Base-by-base conservation (phyloP, 2,113 vertebrate species). In the Oncorhynchus gorbuscha region DNA sequence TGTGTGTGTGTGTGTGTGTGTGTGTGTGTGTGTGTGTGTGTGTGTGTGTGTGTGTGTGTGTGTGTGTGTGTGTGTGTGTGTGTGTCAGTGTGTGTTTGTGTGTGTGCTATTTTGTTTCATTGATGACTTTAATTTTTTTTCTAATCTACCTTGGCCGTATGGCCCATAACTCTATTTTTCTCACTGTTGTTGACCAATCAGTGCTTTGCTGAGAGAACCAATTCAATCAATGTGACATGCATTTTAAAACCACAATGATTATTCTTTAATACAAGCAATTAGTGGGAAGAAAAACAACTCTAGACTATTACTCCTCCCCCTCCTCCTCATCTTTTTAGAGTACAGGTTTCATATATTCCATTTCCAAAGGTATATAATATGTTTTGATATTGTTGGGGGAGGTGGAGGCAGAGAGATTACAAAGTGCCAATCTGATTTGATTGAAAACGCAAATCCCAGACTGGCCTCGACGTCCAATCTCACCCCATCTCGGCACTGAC, bases 361-460 rank as follows among this genome's bases (percentile, higher is more conserved):
- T 39, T 69, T 28, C 18, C 9, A 39, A 7, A 67, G 67, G n/a
- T n/a, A 7, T n/a, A 69, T 12, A 69, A 1, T 8, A 39, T 69
- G 39, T 70, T 48, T 11, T 70, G 16, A 9, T 20, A 48, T 70
- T 48, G 24, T n/a, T 62, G n/a, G 59, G 59, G 59, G 59, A 62
- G 16, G 55, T 58, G 55, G 55, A 18, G 55, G 55, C 55, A 58
- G 65, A n/a, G 45, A 70, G 39, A 35, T 49, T 70, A 70, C 22
- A 48, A 24, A 70, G 24, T 74, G 78, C 80, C 86, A 87, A 89
- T 90, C 89, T 89, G 85, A 92, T 92, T 89, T 93, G 91, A 92
- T 92, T 92, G 89, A 89, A 92, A 92, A 87, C 83, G 51, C 83
- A 93, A 93, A 94, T 93, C 92, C 92, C 68, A 80, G 73, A 16